A percentile compares a stretch with the other conserved stretches of the same genome.
Conservation (phyloP, 2,888 invertebrate species). For the Chelonus formosanus region DNA sequence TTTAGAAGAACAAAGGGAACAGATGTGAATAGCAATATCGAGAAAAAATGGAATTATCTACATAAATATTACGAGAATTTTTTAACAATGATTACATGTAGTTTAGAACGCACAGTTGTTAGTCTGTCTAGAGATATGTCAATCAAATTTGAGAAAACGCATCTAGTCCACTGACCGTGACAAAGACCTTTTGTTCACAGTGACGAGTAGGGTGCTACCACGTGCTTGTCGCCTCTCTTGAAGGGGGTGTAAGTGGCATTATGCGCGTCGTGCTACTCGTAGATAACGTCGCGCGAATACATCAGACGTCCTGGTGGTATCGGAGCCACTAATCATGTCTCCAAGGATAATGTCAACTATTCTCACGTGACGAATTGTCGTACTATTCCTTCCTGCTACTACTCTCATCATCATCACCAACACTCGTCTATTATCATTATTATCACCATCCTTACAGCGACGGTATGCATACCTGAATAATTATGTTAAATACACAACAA, state of each 20-base stretch:
- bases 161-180: slow-evolving; percentile 33
- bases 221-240: slow-evolving; percentile 22
- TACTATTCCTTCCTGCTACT: neutral
- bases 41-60: too few relatives aligned
- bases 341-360: slow-evolving; percentile 46
- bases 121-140: slow-evolving; percentile 18
- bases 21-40: too few relatives aligned
- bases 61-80: too few relatives aligned
- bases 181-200: slow-evolving; percentile 44
- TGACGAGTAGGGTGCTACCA: slow-evolving; percentile 22
- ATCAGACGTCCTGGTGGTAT: slow-evolving; percentile 36
- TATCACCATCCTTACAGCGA: too few relatives aligned
- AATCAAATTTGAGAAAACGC: slow-evolving; percentile 16
- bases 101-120: neutral
- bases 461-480: too few relatives aligned
- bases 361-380: slow-evolving; percentile 13
- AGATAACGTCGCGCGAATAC: slow-evolving; percentile 31
- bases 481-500: too few relatives aligned
- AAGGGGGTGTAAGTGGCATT: slow-evolving; percentile 25
- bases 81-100: too few relatives aligned
- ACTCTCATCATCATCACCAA: too few relatives aligned
- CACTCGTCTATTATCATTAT: too few relatives aligned
- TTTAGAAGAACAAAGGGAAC: too few relatives aligned
- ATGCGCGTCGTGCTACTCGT: slow-evolving; percentile 26
- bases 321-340: slow-evolving; percentile 44